Conservation (phyloP, 37 sponge, comb jelly and placozoan genomes). For the Aphrocallistes beatrix region DNA sequence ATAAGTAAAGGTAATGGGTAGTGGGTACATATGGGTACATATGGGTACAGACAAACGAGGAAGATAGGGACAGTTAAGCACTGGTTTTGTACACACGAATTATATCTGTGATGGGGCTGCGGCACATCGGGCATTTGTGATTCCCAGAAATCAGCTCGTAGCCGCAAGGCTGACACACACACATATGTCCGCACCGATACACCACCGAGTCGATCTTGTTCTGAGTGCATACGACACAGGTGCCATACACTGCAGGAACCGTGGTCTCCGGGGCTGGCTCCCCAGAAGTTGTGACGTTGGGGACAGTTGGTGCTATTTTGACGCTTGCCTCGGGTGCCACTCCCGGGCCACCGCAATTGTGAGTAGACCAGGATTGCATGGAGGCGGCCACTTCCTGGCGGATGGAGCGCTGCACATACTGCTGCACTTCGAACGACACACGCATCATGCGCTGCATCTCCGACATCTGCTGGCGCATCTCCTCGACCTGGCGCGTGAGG, state of each 20-base stretch:
- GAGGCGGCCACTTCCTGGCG: constrained; percentile 82
- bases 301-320: neutral
- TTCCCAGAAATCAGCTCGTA: constrained; percentile 51
- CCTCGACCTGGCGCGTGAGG: constrained; percentile 34
- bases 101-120: constrained; percentile 71
- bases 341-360: neutral
- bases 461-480: constrained; percentile 43
- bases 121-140: constrained; percentile 78
- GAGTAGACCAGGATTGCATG: constrained; percentile 22
- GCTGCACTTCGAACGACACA: constrained; percentile 64
- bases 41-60: neutral
- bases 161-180: constrained; percentile 70
- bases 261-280: neutral
- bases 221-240: constrained; percentile 74
- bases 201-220: constrained; percentile 55
- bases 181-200: constrained; percentile 92
- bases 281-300: constrained; percentile 1
- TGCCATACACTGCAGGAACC: constrained; percentile 35
- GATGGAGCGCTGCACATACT: constrained; percentile 75
- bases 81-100: constrained; percentile 58
- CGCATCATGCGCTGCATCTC: constrained; percentile 68
- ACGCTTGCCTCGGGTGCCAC: neutral
- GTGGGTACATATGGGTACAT: neutral
- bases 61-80: neutral
- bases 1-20: too few relatives aligned